Percentiles rank a stretch among this genome's conserved stretches.
Conservation (phyloP, 2,888 invertebrate genomes). For the Caradrina kadenii region DNA sequence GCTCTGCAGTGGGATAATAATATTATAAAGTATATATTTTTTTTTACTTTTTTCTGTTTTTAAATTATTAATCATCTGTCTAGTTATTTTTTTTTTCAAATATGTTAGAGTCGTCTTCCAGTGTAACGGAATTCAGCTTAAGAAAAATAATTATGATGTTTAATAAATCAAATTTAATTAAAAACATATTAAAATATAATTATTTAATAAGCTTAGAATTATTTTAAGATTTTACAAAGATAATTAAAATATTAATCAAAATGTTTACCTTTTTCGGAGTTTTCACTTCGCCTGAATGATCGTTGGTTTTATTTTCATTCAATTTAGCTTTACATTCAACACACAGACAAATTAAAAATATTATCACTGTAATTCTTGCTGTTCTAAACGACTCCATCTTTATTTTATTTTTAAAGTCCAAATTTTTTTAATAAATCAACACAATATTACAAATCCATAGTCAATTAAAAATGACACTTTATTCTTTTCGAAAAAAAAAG, state of each 20-base stretch:
- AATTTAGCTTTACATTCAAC: slow-evolving; percentile 69
- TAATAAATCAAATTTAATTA: too few relatives aligned
- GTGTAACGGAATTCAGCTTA: too few relatives aligned
- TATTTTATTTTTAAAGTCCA: slow-evolving; percentile 26
- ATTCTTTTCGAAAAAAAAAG: slow-evolving; percentile 38
- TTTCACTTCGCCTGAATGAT: slow-evolving; percentile 70
- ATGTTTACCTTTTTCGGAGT: slow-evolving; percentile 68
- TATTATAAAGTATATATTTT: too few relatives aligned
- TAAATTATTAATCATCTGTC: too few relatives aligned
- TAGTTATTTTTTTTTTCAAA: background rate
- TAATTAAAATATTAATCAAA: background rate
- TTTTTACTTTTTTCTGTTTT: too few relatives aligned
- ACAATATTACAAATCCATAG: slow-evolving; percentile 43
- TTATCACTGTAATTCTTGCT: slow-evolving; percentile 66
- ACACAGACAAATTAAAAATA: slow-evolving; percentile 72
- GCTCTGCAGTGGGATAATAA: too few relatives aligned
- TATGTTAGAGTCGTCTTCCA: too few relatives aligned
- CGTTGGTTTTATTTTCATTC: slow-evolving; percentile 70
- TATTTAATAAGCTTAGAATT: too few relatives aligned
- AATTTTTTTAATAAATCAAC: slow-evolving; percentile 27
- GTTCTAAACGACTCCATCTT: slow-evolving; percentile 66
- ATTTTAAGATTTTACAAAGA: too few relatives aligned
- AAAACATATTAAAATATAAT: too few relatives aligned
- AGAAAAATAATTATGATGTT: too few relatives aligned
- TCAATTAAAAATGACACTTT: slow-evolving; percentile 26